Conservation (phyloP, 2,888 invertebrate genomes). For the Plagodis dolabraria region DNA sequence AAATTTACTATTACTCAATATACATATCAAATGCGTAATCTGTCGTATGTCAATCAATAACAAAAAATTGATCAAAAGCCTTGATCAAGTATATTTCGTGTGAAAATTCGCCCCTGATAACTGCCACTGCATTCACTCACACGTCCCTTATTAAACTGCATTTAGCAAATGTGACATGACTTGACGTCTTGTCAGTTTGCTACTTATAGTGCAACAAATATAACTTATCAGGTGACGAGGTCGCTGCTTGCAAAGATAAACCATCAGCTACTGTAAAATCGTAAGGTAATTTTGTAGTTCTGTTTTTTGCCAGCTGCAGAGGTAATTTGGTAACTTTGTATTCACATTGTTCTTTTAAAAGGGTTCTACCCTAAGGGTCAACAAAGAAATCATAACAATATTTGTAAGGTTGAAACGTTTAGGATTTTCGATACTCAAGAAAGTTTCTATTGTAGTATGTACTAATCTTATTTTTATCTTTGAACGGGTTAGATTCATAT, state of each 20-base stretch:
- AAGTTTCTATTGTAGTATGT: constrained; percentile 44
- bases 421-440: constrained; percentile 42
- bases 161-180: constrained; percentile 60
- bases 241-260: too few species aligned
- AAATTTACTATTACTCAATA: constrained; percentile 8
- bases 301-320: too few species aligned
- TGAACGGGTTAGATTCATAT: constrained; percentile 42
- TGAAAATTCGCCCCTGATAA: constrained; percentile 45
- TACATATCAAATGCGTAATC: constrained; percentile 18
- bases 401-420: constrained; percentile 52
- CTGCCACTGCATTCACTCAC: constrained; percentile 25
- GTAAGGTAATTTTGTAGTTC: too few species aligned
- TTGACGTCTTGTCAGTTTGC: constrained; percentile 57
- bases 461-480: constrained; percentile 53
- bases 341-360: constrained; percentile 56
- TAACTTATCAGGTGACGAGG: too few species aligned
- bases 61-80: constrained; percentile 8
- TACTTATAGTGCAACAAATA: constrained; percentile 1
- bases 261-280: too few species aligned
- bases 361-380: constrained; percentile 59
- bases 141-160: constrained; percentile 61
- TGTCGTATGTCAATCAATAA: constrained; percentile 29
- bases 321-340: constrained; percentile 1
- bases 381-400: constrained; percentile 55
- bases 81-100: constrained; percentile 34